A percentile compares a stretch with the other conserved stretches of the same genome.
phyloP scores from a whole-genome alignment of 2,113 vertebrate species.

The Fregetta grallaria region DNA sequence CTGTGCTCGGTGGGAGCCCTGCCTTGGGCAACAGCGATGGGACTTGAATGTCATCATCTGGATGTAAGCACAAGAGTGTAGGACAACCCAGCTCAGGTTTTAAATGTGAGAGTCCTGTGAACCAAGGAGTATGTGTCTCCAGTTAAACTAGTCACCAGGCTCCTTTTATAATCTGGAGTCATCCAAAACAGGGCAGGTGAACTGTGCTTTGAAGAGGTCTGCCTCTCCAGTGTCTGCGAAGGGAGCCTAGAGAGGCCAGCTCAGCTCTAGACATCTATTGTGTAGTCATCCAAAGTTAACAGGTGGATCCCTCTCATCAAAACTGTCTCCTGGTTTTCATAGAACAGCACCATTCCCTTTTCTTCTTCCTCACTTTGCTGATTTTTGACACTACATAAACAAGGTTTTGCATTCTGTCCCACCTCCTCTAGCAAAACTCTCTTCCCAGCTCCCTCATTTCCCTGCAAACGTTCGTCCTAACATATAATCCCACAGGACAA shows the following conservation, averaged over 20 bases:
- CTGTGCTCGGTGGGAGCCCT: not conserved
- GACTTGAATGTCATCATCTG: not conserved
- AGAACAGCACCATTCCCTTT: not conserved
- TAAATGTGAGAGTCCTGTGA: not conserved
- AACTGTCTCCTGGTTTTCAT: not conserved
- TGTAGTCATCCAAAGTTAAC: not conserved
- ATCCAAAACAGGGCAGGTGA: not conserved
- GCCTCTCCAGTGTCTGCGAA: not conserved
- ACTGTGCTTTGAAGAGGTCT: not conserved
- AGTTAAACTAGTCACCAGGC: not conserved
- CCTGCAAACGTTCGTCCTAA: accelerated
- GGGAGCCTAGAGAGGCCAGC: not conserved
- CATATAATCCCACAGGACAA: accelerated
- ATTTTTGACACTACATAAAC: not conserved
- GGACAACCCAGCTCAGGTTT: not conserved
- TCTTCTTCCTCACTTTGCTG: not conserved
- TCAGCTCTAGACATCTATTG: not conserved
- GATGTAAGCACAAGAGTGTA: no score
- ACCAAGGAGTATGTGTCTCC: not conserved
- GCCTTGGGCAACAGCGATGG: not conserved
- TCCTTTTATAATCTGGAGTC: not conserved
- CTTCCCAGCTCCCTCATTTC: not conserved
- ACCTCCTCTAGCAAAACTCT: not conserved
- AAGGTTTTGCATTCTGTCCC: not conserved
- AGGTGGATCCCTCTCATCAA: not conserved